Evolutionary conservation across 1,140 invertebrate species (phyloP).

Genomic region (Eumeta japonica): DNA sequence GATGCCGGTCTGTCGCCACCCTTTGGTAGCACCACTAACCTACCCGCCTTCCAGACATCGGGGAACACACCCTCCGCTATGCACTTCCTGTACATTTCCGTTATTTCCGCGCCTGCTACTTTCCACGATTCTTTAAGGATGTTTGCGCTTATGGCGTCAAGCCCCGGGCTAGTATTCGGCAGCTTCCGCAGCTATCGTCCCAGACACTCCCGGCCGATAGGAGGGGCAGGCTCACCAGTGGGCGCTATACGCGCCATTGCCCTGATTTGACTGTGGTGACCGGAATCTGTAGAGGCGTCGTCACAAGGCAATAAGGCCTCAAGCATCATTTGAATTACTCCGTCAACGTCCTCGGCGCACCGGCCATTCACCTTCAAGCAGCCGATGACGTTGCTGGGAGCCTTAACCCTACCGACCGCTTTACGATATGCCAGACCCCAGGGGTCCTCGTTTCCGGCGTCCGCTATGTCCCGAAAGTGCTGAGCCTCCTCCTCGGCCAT

Average conservation of each 20-base stretch:
- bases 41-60: conserved; percentile 9
- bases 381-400: conserved; percentile 3
- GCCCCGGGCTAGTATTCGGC: conserved; percentile 12
- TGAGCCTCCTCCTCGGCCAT: conserved; percentile 4
- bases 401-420: conserved; percentile 4
- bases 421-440: conserved; percentile 7
- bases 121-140: no score
- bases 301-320: conserved; percentile 6
- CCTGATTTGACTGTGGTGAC: not conserved
- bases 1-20: not conserved
- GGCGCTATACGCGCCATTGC: not conserved
- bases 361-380: conserved; percentile 1
- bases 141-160: conserved; percentile 9
- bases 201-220: not conserved
- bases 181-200: no score
- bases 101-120: conserved; percentile 3
- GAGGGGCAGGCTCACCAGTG: not conserved
- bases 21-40: conserved; percentile 8
- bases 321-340: conserved; percentile 1
- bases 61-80: conserved; percentile 5
- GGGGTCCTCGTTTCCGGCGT: conserved; percentile 6
- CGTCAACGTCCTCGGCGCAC: not conserved
- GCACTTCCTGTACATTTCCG: conserved; percentile 6
- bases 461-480: conserved; percentile 3
- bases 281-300: not conserved